Conservation (phyloP, 2,888 invertebrate genomes). For the Anthrax anthrax region DNA sequence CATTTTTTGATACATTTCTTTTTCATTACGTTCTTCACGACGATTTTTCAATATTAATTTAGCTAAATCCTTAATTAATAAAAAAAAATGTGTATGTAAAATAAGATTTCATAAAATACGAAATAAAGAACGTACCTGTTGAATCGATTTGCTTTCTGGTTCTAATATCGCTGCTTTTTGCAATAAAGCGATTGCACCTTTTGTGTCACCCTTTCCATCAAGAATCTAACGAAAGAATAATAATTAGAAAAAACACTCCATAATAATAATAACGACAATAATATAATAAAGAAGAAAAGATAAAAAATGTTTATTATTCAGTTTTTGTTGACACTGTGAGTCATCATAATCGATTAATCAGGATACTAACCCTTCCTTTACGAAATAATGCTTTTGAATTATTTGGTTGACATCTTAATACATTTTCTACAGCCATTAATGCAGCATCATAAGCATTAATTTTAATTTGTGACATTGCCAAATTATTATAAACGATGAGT, state of each 20-base stretch:
- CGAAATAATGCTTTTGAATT: constrained; percentile 86
- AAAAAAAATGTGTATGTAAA: neutral
- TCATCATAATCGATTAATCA: neutral
- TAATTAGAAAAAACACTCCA: neutral
- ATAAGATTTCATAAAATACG: neutral
- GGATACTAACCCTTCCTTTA: constrained; percentile 49
- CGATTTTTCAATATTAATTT: constrained; percentile 41
- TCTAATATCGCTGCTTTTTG: constrained; percentile 47
- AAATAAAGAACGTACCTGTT: constrained; percentile 22
- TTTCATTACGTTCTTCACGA: constrained; percentile 44
- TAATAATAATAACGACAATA: no score
- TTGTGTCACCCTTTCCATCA: constrained; percentile 51
- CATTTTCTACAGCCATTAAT: constrained; percentile 65
- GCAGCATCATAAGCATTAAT: constrained; percentile 75
- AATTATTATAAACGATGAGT: constrained; percentile 75
- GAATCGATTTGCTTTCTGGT: constrained; percentile 47
- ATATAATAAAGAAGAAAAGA: neutral
- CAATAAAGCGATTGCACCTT: constrained; percentile 52
- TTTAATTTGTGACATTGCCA: constrained; percentile 85
- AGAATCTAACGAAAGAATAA: constrained; percentile 43
- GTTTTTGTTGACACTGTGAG: no score
- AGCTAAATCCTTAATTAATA: constrained; percentile 34
- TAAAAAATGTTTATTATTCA: neutral
- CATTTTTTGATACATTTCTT: constrained; percentile 55
- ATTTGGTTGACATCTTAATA: constrained; percentile 66